Conservation (phyloP, 1,140 invertebrate genomes). For the Anastatus disparis region DNA sequence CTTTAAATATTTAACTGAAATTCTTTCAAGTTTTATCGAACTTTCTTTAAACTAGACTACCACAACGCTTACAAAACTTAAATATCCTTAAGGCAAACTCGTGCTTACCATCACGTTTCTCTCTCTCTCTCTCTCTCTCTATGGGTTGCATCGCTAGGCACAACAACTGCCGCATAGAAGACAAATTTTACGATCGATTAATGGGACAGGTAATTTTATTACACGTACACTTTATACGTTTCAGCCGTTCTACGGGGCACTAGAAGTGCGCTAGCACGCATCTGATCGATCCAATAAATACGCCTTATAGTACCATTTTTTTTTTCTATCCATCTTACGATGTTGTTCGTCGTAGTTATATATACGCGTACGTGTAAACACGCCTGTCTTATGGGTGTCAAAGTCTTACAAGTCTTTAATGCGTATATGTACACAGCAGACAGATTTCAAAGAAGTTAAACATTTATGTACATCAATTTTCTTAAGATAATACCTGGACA, state of each 20-base stretch:
- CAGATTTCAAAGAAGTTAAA: no score
- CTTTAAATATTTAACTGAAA: no score
- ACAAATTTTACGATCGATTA: slow-evolving; percentile 35
- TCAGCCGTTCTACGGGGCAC: not conserved
- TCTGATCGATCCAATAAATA: slow-evolving; percentile 1
- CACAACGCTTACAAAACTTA: no score
- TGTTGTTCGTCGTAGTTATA: not conserved
- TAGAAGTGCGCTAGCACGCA: not conserved
- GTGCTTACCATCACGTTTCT: slow-evolving; percentile 13
- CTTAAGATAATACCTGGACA: no score
- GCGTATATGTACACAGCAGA: no score
- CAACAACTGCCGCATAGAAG: slow-evolving; percentile 12
- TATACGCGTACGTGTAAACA: not conserved
- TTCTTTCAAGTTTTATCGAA: no score
- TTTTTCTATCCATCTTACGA: not conserved
- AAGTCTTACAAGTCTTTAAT: no score
- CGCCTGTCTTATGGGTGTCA: no score
- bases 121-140: no score
- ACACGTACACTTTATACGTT: not conserved
- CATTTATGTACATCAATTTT: no score
- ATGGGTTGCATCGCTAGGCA: not conserved
- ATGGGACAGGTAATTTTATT: slow-evolving; percentile 32
- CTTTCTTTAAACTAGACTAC: no score
- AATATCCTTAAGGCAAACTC: no score
- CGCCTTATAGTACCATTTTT: not conserved